Base-by-base conservation (phyloP, 2,888 invertebrate species). In the Caradrina clavipalpis region DNA sequence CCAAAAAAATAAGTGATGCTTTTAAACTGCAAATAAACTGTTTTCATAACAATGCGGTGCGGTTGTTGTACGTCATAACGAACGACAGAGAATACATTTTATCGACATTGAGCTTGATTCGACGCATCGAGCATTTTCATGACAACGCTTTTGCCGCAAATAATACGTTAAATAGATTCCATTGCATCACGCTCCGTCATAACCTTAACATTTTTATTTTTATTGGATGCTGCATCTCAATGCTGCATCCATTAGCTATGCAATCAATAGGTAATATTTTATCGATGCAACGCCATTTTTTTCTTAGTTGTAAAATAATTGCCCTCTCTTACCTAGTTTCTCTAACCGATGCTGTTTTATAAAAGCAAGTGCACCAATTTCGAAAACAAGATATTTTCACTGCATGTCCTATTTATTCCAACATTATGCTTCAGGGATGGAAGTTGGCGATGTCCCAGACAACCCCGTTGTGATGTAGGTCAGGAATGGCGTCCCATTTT, bases 361-460 rank as follows among this genome's bases (percentile, higher is more conserved):
- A 54, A 59, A 64, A 69, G 22, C 45, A 67, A 67, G 62, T 60
- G 81, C 64, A 67, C 56, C 50, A 55, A 57, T 60, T 70, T 73
- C 54, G 67, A 78, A 81, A 82, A 75, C 72, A 67, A 83, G 69
- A 81, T 77, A 80, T 75, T 80, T 80, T 80, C 82, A 82, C 77
- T 82, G 72, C 60, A 76, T 80, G 72, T 67, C 61, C 73, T 73
- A 80, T 80, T 85, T 81, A 80, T 87, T 74, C 71, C 74, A 82
- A 82, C 80, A 82, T 78, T 73, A 76, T 82, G 79, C 86, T 80
- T 75, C 75, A 84, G 86, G 86, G 80, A 81, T 87, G 83, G 69
- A 76, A 91, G 87, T 93, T 95, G 94, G 94, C 94, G 87, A 86
- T 86, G 89, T 88, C 91, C 93, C 94, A 93, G 93, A 88, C 89